phyloP scores from a whole-genome alignment of 2,113 vertebrate species.

The Chascanopsetta lugubris region DNA sequence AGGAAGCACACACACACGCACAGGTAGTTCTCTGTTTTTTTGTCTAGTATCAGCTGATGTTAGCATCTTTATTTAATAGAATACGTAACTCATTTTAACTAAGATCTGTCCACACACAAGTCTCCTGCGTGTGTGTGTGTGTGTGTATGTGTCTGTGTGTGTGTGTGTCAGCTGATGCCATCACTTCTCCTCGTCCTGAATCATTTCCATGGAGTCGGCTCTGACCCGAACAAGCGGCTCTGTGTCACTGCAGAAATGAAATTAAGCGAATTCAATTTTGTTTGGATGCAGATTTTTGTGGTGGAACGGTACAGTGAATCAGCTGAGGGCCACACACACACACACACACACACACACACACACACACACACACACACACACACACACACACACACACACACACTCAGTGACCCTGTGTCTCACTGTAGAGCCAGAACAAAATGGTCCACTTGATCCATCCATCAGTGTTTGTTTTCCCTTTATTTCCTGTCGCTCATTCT shows the following conservation, averaged over 20 bases:
- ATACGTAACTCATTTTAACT: constrained; percentile 14
- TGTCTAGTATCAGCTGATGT: constrained; percentile 32
- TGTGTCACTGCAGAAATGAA: not conserved
- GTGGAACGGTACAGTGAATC: not conserved
- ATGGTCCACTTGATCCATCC: not conserved
- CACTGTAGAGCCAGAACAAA: not conserved
- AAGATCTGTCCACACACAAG: not conserved
- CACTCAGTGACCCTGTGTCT: not conserved
- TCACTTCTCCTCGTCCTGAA: not conserved
- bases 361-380: no score
- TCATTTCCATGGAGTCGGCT: not conserved
- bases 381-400: not conserved
- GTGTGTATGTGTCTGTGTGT: not conserved
- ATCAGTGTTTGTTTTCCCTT: constrained; percentile 30
- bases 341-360: not conserved
- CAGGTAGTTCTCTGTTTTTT: not conserved
- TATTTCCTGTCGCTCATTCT: not conserved
- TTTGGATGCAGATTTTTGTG: constrained; percentile 2
- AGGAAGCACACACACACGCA: no score
- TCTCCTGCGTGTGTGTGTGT: not conserved
- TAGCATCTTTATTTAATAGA: constrained; percentile 20
- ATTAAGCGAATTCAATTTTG: not conserved
- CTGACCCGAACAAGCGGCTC: not conserved
- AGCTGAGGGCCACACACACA: not conserved
- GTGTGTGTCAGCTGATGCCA: constrained; percentile 17